Percentiles rank a stretch among this genome's conserved stretches.
Conservation (phyloP, 2,113 vertebrate genomes). For the Prolemur simus region DNA sequence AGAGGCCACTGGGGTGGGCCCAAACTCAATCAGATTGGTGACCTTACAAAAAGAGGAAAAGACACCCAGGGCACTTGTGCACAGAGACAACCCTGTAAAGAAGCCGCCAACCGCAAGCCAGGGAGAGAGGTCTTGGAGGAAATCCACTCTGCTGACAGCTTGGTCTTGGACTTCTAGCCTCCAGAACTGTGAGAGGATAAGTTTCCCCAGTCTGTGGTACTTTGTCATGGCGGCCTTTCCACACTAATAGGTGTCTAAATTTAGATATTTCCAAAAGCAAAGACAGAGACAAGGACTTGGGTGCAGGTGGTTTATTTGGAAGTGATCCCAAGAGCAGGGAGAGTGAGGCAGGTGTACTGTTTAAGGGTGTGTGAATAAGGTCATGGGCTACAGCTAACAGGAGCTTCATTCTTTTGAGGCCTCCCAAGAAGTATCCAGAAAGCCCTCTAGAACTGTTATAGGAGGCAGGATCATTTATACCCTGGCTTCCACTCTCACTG, state of each 20-base stretch:
- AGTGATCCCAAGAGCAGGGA: background rate
- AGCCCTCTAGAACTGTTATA: background rate
- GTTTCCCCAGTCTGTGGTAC: background rate
- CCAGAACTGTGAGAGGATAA: background rate
- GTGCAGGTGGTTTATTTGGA: background rate
- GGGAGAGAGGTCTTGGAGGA: background rate
- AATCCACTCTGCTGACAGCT: background rate
- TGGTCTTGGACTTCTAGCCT: background rate
- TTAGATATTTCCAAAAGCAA: background rate
- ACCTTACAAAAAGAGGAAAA: background rate
- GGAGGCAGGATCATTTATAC: background rate
- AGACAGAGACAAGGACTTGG: background rate
- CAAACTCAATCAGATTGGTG: background rate
- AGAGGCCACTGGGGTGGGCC: background rate
- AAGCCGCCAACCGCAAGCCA: background rate
- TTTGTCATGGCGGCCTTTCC: background rate
- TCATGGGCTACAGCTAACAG: background rate
- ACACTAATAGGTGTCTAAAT: background rate
- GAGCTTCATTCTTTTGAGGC: background rate
- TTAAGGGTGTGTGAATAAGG: background rate
- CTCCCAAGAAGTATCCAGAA: background rate
- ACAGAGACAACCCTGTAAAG: no score
- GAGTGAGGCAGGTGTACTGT: background rate
- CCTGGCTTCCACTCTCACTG: background rate
- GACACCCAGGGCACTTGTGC: fast-evolving